A percentile compares a stretch with the other conserved stretches of the same genome.
These are phyloP conservation scores for Dinoponera quadriceps DNA, from an alignment of 1,140 invertebrate genomes.

Conservation along the genomic window DNA sequence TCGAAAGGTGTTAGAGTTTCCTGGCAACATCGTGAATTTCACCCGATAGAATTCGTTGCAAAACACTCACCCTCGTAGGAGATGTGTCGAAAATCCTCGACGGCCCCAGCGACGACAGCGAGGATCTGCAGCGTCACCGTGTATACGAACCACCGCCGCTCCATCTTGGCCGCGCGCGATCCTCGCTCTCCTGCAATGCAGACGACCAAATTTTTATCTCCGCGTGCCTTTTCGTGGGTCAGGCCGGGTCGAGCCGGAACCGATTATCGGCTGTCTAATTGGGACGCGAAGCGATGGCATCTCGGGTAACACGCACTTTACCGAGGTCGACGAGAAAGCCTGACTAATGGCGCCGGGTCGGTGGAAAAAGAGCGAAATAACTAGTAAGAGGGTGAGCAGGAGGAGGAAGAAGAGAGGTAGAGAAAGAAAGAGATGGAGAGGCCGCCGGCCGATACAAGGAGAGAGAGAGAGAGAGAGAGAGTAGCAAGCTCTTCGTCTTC, in stretches of 20 bases:
- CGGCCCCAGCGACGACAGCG: slow-evolving; percentile 54
- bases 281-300: slow-evolving; percentile 20
- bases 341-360: slow-evolving; percentile 19
- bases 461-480: not conserved
- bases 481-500: not conserved
- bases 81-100: slow-evolving; percentile 80
- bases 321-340: slow-evolving; percentile 27
- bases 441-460: too few relatives aligned
- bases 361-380: slow-evolving; percentile 31
- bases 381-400: not conserved
- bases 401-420: not conserved
- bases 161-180: slow-evolving; percentile 60
- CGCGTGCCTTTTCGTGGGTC: not conserved
- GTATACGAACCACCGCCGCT: slow-evolving; percentile 53
- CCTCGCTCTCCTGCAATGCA: slow-evolving; percentile 45
- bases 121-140: slow-evolving; percentile 65
- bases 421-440: not conserved
- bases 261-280: slow-evolving; percentile 51
- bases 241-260: not conserved
- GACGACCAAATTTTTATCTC: slow-evolving; percentile 19
- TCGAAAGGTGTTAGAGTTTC: too few relatives aligned
- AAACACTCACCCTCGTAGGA: slow-evolving; percentile 79
- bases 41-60: not conserved
- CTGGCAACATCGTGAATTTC: not conserved
- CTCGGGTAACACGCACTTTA: slow-evolving; percentile 17